A percentile compares a stretch with the other conserved stretches of the same genome.
Evolutionary conservation across 1,140 invertebrate genomes (phyloP).

Genomic region (Protaetia brevitarsis): DNA sequence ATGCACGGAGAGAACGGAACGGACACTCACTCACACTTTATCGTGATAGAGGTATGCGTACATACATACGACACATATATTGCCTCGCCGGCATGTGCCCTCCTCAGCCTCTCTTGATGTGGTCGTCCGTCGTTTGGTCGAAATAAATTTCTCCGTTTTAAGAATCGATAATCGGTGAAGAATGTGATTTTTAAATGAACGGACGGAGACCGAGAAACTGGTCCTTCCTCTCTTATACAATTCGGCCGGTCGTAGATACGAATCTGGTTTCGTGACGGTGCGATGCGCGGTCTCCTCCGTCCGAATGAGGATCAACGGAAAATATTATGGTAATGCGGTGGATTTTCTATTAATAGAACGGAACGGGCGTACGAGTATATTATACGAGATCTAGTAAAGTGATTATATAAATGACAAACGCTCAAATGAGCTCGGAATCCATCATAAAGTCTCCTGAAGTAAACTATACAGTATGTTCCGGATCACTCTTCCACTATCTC

Average conservation of each 20-base stretch:
- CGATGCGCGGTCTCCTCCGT: neutral
- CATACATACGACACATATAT: neutral
- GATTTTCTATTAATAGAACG: slow-evolving; percentile 17
- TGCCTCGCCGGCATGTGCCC: too few species aligned
- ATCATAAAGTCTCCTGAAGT: too few species aligned
- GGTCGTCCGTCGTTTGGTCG: neutral
- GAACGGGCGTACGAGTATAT: neutral
- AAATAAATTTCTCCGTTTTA: slow-evolving; percentile 15
- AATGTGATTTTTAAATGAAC: slow-evolving; percentile 4
- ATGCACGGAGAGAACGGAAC: too few species aligned
- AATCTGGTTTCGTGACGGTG: slow-evolving; percentile 9
- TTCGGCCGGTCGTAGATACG: neutral
- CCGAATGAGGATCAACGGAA: slow-evolving; percentile 10
- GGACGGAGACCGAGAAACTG: too few species aligned
- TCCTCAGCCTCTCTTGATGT: too few species aligned
- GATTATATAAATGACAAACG: neutral
- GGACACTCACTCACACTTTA: too few species aligned
- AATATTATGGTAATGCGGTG: slow-evolving; percentile 15
- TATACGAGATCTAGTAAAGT: neutral
- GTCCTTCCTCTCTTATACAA: slow-evolving; percentile 9
- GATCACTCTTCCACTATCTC: too few species aligned
- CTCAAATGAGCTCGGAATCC: too few species aligned
- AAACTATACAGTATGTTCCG: too few species aligned
- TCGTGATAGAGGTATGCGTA: too few species aligned
- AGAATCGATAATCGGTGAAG: slow-evolving; percentile 12